These are phyloP conservation scores for Forpus xanthops DNA, from an alignment of 2,797 vertebrate species.

Conservation along the genomic window DNA sequence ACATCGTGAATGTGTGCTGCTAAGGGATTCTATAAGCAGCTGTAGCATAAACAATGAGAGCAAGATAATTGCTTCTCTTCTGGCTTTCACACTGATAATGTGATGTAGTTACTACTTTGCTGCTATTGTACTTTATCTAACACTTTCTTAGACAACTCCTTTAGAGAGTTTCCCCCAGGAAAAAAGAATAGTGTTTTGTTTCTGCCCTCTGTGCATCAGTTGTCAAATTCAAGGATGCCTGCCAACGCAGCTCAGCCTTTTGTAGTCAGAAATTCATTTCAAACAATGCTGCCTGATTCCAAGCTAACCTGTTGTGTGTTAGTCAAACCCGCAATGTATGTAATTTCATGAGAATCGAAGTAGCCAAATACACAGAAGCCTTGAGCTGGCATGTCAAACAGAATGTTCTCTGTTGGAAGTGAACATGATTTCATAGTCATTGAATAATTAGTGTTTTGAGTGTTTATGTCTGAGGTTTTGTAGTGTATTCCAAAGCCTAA, in stretches of 20 bases:
- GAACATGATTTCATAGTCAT: neutral
- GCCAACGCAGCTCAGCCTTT: slow-evolving; percentile 17
- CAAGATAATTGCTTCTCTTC: neutral
- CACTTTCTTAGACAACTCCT: neutral
- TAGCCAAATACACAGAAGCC: slow-evolving; percentile 35
- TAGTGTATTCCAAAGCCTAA: slow-evolving; percentile 6
- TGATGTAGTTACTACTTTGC: neutral
- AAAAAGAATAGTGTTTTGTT: neutral
- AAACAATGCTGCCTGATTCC: slow-evolving; percentile 30
- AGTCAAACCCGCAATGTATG: slow-evolving; percentile 19
- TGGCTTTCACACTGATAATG: neutral
- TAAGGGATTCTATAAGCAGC: neutral
- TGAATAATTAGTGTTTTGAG: slow-evolving; percentile 49
- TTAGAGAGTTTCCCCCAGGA: neutral
- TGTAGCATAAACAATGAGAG: neutral
- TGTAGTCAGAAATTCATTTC: slow-evolving; percentile 41
- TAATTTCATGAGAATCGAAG: neutral
- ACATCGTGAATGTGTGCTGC: rapidly evolving
- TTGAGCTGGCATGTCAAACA: slow-evolving; percentile 42
- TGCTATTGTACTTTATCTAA: neutral
- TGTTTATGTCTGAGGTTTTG: neutral
- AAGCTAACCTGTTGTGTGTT: slow-evolving; percentile 11
- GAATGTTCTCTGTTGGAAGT: neutral
- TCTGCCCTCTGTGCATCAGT: neutral
- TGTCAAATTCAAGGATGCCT: slow-evolving; percentile 41